Evolutionary conservation across 2,797 vertebrate species (phyloP), one percentile per base, ranked within the genome.

Genomic region (Miichthys miiuy): DNA sequence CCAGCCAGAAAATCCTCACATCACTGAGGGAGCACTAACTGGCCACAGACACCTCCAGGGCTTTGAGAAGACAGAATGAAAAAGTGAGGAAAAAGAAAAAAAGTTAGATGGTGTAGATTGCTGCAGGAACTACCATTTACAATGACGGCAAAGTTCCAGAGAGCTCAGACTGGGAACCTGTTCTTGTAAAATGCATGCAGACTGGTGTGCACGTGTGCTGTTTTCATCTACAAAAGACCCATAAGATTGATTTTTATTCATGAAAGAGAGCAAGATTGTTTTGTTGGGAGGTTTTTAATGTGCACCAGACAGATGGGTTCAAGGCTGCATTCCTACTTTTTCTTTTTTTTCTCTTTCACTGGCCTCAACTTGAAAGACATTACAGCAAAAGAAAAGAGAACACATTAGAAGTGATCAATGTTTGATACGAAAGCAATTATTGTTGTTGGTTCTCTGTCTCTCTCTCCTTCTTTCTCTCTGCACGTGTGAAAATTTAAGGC

Each of bases 271-370:
- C 70, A 48, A 85, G 84, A 88, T 72, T 86, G 91, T 91, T 88
- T 88, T 72, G 87, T 90, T 44, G 65, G 77, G 81, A 87, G 63
- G 51, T 80, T 89, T 89, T 78, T 90, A 92, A 92, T 88, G 88
- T 79, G 70, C 81, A 89, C 85, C 91, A 93, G 93, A 87, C 89
- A 89, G 86, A 87, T 82, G 86, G 83, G 83, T 89, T 89, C 87
- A 88, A 88, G 82, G 79, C 85, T 69, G 73, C 81, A 89, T 90
- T 93, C 88, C 86, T 75, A 25, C 34, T 78, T 21, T n/a, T 68
- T 67, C 21, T 63, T 27, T 60, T 71, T 54, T 66, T 48, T 80
- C 71, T 67, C 66, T 47, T 82, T 44, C 25, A 70, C 73, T 83
- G 82, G 76, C 86, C 82, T 87, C 74, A 83, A 90, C 81, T 89